Conservation (phyloP, 2,888 invertebrate species). For the Pasiphila rectangulata region DNA sequence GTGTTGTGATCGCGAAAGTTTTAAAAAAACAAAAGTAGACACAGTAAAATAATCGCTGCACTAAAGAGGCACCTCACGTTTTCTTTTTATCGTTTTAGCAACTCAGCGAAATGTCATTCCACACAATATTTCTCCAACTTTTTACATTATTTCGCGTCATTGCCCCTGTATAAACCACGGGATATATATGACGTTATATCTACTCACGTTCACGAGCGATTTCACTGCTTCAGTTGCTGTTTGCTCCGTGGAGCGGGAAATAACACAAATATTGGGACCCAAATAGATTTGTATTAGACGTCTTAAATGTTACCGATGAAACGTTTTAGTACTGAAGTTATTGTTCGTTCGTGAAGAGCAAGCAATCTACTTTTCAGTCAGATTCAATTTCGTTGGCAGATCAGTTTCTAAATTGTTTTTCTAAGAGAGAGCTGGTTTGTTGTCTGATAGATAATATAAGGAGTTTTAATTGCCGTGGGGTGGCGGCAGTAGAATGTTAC, state of each 20-base stretch:
- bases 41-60: not conserved
- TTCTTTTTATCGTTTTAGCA: not conserved
- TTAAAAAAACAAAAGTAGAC: too few relatives aligned
- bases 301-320: not conserved
- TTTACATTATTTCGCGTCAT: conserved; percentile 28
- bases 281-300: conserved; percentile 25
- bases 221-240: conserved; percentile 36
- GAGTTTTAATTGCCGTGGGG: too few relatives aligned
- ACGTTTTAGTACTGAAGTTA: not conserved
- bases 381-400: too few relatives aligned
- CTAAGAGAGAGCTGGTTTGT: too few relatives aligned
- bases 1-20: too few relatives aligned
- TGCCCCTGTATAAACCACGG: conserved; percentile 26
- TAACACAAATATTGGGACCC: conserved; percentile 30
- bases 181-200: conserved; percentile 15
- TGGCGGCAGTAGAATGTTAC: too few relatives aligned
- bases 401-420: too few relatives aligned
- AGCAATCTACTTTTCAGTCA: too few relatives aligned
- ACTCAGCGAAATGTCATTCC: not conserved
- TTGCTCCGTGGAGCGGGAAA: conserved; percentile 37
- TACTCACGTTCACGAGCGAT: conserved; percentile 36
- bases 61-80: not conserved
- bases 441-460: too few relatives aligned
- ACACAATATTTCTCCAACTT: conserved; percentile 19
- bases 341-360: not conserved